These are phyloP conservation scores for Lepidocyrtinus sp. DNA, from an alignment of 2,888 invertebrate species.

Conservation along the genomic window DNA sequence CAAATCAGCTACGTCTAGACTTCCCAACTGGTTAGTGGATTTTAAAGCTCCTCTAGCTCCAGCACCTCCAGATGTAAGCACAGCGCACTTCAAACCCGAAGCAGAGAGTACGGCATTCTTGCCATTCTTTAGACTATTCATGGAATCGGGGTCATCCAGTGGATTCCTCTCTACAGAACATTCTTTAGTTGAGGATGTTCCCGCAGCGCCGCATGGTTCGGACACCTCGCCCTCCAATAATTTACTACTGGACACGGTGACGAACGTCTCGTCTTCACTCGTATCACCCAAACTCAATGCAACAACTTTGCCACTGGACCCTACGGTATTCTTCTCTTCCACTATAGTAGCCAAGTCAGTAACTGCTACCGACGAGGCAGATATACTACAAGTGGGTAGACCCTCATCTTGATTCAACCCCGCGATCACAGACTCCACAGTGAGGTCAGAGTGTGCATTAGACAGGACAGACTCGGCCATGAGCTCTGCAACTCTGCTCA, in stretches of 20 bases:
- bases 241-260: constrained; percentile 49
- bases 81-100: constrained; percentile 62
- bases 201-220: constrained; percentile 44
- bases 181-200: constrained; percentile 32
- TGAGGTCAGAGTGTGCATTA: constrained; percentile 67
- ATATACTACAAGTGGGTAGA: constrained; percentile 61
- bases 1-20: constrained; percentile 60
- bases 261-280: constrained; percentile 67
- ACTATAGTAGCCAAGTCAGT: constrained; percentile 89
- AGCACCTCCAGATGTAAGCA: constrained; percentile 37
- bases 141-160: constrained; percentile 67
- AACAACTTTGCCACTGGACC: constrained; percentile 51
- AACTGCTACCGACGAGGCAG: constrained; percentile 73
- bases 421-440: constrained; percentile 62
- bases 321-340: constrained; percentile 75
- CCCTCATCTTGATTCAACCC: constrained; percentile 63
- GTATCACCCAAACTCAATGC: constrained; percentile 63
- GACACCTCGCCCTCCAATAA: constrained; percentile 41
- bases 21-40: constrained; percentile 58
- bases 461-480: constrained; percentile 69
- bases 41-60: constrained; percentile 42
- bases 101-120: constrained; percentile 69
- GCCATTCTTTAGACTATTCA: constrained; percentile 69
- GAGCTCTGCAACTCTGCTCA: constrained; percentile 74
- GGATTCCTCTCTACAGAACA: constrained; percentile 40